Percentiles rank a stretch among this genome's conserved stretches.
These are phyloP conservation scores for Halesus radiatus DNA, from an alignment of 1,140 invertebrate genomes.

Conservation along the genomic window DNA sequence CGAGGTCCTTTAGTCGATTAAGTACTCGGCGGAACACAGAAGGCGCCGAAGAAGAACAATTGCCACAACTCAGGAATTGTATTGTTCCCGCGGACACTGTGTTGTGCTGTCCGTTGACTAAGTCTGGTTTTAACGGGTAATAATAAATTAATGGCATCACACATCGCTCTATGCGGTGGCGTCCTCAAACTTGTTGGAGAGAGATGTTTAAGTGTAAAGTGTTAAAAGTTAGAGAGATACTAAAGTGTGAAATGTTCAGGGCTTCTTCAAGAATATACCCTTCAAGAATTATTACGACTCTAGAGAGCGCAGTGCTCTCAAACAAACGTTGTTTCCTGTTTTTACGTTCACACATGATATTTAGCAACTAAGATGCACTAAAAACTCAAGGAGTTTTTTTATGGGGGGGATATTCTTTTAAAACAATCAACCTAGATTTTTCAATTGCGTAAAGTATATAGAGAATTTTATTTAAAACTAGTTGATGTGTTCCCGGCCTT, in stretches of 20 bases:
- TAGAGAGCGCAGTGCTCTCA: background rate
- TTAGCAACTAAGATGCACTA: background rate
- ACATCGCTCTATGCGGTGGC: constrained; percentile 4
- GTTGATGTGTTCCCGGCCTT: too few species aligned
- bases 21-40: constrained; percentile 20
- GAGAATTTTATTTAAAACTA: too few species aligned
- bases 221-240: background rate
- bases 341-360: background rate
- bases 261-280: background rate
- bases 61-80: constrained; percentile 7
- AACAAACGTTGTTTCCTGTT: background rate
- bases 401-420: too few species aligned
- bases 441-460: too few species aligned
- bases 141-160: constrained; percentile 25
- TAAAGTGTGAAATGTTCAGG: background rate
- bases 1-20: constrained; percentile 27
- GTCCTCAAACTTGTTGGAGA: background rate
- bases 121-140: constrained; percentile 27
- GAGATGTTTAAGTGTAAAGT: background rate
- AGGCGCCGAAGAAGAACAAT: background rate
- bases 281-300: background rate
- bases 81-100: constrained; percentile 36
- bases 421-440: too few species aligned
- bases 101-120: background rate
- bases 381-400: background rate